phyloP scores from a whole-genome alignment of 2,797 vertebrate genomes.

The Halcyon badia region DNA sequence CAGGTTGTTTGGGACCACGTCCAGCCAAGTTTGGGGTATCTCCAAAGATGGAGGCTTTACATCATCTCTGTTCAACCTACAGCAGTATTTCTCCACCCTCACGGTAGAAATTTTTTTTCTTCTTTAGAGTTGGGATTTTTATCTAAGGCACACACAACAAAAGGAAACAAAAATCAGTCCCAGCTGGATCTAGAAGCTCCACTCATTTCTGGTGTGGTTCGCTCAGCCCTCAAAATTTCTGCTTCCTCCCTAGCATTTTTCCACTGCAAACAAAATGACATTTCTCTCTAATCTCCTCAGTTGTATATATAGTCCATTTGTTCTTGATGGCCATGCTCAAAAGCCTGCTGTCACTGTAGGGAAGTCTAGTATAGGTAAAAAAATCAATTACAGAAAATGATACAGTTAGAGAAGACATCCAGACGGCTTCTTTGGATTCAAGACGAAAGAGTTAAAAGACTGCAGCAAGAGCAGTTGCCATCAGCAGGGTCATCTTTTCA shows the following conservation, averaged over 20 bases:
- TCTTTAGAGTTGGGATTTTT: background rate
- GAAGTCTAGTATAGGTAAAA: background rate
- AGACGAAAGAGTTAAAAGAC: background rate
- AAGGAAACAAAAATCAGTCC: background rate
- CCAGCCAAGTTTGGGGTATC: background rate
- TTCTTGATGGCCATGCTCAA: constrained; percentile 20
- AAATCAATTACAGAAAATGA: background rate
- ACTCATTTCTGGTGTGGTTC: background rate
- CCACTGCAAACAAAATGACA: background rate
- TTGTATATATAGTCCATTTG: background rate
- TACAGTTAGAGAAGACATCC: background rate
- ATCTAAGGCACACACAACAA: background rate
- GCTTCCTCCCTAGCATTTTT: background rate
- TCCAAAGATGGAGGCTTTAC: background rate
- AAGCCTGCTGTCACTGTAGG: background rate
- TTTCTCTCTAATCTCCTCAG: background rate
- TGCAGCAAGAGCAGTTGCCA: background rate
- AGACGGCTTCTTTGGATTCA: background rate
- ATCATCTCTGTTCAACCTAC: background rate
- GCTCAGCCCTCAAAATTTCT: background rate
- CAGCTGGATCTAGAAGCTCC: background rate
- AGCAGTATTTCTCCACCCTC: background rate
- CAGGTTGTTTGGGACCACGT: background rate
- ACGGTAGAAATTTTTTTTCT: background rate
- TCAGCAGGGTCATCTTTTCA: background rate